Evolutionary conservation across 2,113 vertebrate species (phyloP), one percentile per base, ranked within the genome.

Genomic region (Haliaeetus leucogaster): DNA sequence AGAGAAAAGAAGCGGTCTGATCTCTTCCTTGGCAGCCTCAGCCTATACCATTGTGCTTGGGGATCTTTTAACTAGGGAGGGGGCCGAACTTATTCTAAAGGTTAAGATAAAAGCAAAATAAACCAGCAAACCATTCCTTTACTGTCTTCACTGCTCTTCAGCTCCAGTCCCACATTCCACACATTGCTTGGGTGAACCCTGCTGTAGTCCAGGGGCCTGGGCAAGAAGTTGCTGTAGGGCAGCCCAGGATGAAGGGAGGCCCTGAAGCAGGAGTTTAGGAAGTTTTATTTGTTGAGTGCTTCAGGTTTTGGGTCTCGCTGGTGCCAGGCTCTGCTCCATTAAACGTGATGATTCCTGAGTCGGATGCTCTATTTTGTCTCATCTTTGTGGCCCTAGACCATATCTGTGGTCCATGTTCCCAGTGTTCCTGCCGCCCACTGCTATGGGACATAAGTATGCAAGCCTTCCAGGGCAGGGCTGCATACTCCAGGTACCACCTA

Each of bases 41-140:
- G 62, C 76, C 67, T 70, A 1, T 63, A 11, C 59, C 72, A 50
- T 77, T 70, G 58, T 93, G 50, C 55, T 70, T 26, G 38, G n/a
- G 42, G 36, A 74, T 81, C 48, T 81, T 81, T 94, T 89, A 66
- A 34, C 63, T 34, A 48, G 38, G 80, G 91, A 89, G 47, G 74
- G 74, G 77, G 36, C 25, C 1, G 3, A 81, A 78, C 34, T 93
- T 89, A 38, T 15, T 84, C 42, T n/a, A 7, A 79, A 95, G 65
- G 61, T 92, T 92, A 63, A 92, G 91, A 82, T 74, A 59, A 83
- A 89, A 84, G 47, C 47, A 78, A 86, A 93, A 72, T 36, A 84
- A 83, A 72, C 30, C 78, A 79, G 23, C 47, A 93, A 84, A 66
- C 27, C 8, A 10, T 82, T 93, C 17, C 50, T 58, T 59, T 86